Conservation (phyloP, 2,888 invertebrate species). For the Amphipoea lucens region DNA sequence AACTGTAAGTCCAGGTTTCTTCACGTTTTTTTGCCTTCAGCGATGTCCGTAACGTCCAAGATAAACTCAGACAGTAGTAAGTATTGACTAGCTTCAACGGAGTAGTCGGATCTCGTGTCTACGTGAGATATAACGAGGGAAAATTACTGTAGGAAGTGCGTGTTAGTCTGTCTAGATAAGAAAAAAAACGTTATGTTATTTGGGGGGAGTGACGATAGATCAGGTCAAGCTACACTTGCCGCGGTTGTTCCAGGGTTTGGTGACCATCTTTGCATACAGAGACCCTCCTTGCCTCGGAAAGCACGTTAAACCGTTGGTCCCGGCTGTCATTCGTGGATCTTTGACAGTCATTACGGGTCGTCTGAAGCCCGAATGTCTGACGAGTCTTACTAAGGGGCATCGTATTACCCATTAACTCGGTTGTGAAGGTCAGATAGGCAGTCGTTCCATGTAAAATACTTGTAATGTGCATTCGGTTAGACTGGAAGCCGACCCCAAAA, state of each 20-base stretch:
- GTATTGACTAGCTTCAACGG: not conserved
- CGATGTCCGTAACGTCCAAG: not conserved
- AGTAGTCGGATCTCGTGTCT: not conserved
- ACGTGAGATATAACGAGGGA: not conserved
- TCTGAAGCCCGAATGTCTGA: not conserved
- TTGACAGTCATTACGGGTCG: not conserved
- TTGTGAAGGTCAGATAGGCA: not conserved
- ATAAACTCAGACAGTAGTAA: not conserved
- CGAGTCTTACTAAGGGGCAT: not conserved
- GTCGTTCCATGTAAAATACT: not conserved
- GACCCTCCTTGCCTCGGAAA: too few species aligned
- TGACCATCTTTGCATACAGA: not conserved
- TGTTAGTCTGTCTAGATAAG: too few species aligned
- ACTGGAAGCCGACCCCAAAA: not conserved
- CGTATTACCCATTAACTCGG: not conserved
- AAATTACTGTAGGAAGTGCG: not conserved
- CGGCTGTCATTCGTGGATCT: not conserved
- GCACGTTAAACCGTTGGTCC: too few species aligned
- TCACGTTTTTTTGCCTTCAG: not conserved
- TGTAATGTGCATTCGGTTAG: not conserved
- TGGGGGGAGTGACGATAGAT: not conserved
- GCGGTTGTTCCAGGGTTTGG: not conserved
- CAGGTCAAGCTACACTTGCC: not conserved
- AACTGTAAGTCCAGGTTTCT: not conserved
- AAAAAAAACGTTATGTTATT: too few species aligned